A percentile compares a stretch with the other conserved stretches of the same genome.
phyloP scores from a whole-genome alignment of 2,888 invertebrate genomes.

The Lasioglossum leucozonium region DNA sequence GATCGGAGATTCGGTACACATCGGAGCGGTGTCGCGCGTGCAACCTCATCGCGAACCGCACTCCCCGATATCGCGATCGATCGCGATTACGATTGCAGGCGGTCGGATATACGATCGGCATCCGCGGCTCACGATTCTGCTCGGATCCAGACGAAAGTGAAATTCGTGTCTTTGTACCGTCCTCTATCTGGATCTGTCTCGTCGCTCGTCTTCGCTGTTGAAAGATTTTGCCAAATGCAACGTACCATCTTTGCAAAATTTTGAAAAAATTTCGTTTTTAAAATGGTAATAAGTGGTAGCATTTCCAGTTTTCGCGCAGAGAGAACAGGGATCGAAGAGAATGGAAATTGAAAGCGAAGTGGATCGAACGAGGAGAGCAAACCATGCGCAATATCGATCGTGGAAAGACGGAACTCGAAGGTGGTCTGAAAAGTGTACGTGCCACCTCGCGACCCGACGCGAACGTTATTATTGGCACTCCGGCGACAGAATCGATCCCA shows the following conservation, averaged over 20 bases:
- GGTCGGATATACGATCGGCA: constrained; percentile 25
- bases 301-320: neutral
- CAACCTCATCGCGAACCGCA: neutral
- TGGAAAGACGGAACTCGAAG: neutral
- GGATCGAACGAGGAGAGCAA: neutral
- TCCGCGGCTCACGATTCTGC: constrained; percentile 18
- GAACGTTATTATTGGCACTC: constrained; percentile 36
- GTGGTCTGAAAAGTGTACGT: constrained; percentile 3
- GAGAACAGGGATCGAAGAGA: neutral
- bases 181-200: too few species aligned
- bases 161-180: neutral
- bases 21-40: neutral
- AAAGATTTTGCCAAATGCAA: too few species aligned
- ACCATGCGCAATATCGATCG: constrained; percentile 18
- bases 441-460: neutral
- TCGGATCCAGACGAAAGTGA: neutral
- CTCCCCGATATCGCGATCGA: constrained; percentile 32
- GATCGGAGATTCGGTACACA: constrained; percentile 21
- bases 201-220: too few species aligned
- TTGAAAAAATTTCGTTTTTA: too few species aligned
- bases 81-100: constrained; percentile 29
- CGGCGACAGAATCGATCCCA: constrained; percentile 39
- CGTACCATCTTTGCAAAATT: too few species aligned
- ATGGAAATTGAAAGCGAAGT: neutral
- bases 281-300: neutral